Evolutionary conservation across 2,797 vertebrate genomes (phyloP), one percentile per base, ranked within the genome.

Genomic region (Trachurus trachurus): DNA sequence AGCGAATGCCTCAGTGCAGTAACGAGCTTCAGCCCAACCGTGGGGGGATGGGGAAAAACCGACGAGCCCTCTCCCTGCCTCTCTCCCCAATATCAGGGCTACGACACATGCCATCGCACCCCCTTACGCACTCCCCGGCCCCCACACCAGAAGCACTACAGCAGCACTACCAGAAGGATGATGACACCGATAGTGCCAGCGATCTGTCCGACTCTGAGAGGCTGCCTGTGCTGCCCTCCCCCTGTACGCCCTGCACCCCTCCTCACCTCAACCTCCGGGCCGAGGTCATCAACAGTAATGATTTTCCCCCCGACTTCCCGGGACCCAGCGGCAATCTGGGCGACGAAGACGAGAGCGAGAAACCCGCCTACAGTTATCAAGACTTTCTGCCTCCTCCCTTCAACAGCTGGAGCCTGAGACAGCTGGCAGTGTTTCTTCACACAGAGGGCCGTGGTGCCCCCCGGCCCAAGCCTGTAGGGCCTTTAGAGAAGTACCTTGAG

Each of bases 161-260:
- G n/a, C 91, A 74, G 15, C 92, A 94, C 59, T 93, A 94, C 66
- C 92, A 96, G 84, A 97, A 96, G 68, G 94, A 96, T 66, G 93
- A 94, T 0, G 97, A 98, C 67, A 96, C 96, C 31, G 98, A 99
- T 70, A 98, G 97, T 6, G 97, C 97, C 68, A 99, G 98, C 6
- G 98, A 99, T 78, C 96, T 99, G 72, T 99, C 98, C 0, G 98
- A 99, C 84, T 99, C 98, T 0, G 98, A 99, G 88, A 94, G 98
- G 76, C 92, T 98, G 67, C 97, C 97, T 19, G 91, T 98, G 1
- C 92, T 96, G 16, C 96, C 97, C 1, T 97, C 98, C 3, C 97
- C 97, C 8, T 96, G 97, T 52, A 96, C 97, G 0, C 98, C 97
- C 8, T 96, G 97, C 86, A 96, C 97, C 0, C 98, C 97, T 0